A percentile compares a stretch with the other conserved stretches of the same genome.
Evolutionary conservation across 2,888 invertebrate genomes (phyloP).

Genomic region (Mamestra brassicae): DNA sequence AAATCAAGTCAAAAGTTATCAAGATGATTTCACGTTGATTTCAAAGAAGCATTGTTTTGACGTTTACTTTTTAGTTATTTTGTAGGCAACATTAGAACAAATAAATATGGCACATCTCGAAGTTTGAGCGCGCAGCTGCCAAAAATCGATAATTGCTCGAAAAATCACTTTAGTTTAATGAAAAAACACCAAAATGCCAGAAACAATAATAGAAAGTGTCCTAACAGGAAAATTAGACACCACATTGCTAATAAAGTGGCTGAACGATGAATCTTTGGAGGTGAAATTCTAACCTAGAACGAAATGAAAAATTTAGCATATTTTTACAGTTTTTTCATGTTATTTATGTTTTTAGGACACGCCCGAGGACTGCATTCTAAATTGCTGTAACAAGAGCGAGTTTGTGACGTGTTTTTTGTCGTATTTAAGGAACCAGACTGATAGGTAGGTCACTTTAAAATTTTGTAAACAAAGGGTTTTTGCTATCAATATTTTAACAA

Average conservation of each 20-base stretch:
- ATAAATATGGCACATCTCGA: slow-evolving; percentile 60
- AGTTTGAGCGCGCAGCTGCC: slow-evolving; percentile 69
- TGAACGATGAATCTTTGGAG: slow-evolving; percentile 82
- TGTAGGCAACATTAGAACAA: slow-evolving; percentile 28
- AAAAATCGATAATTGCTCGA: slow-evolving; percentile 73
- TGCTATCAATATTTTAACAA: background rate
- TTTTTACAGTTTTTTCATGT: slow-evolving; percentile 49
- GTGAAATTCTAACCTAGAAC: slow-evolving; percentile 81
- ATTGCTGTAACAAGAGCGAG: slow-evolving; percentile 85
- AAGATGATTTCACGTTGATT: too few species aligned
- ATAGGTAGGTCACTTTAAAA: slow-evolving; percentile 78
- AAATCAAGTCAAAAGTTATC: too few species aligned
- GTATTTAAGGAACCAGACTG: slow-evolving; percentile 90
- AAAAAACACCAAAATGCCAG: slow-evolving; percentile 81
- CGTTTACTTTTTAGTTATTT: background rate
- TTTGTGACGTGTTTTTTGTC: slow-evolving; percentile 91
- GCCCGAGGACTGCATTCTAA: slow-evolving; percentile 81
- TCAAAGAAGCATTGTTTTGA: background rate
- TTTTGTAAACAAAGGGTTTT: slow-evolving; percentile 60
- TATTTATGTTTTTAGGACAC: slow-evolving; percentile 79
- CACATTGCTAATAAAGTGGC: slow-evolving; percentile 84
- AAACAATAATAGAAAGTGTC: slow-evolving; percentile 86
- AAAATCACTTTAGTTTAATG: slow-evolving; percentile 54
- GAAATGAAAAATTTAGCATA: slow-evolving; percentile 32
- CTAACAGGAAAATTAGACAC: slow-evolving; percentile 84